phyloP scores from a whole-genome alignment of 2,113 vertebrate genomes.

The Ictidomys tridecemlineatus region DNA sequence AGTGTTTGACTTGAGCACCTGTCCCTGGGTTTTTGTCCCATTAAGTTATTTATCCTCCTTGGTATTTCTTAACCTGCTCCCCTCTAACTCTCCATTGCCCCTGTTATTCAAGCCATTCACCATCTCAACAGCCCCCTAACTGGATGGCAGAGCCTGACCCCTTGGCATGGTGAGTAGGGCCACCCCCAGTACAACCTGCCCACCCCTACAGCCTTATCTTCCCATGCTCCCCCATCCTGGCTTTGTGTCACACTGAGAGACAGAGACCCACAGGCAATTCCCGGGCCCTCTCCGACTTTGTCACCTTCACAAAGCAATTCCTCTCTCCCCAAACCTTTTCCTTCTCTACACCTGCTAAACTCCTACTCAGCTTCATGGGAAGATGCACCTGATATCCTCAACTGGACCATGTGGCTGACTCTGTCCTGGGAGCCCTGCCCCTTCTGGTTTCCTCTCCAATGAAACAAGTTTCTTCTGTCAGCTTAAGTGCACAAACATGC shows the following conservation, averaged over 20 bases:
- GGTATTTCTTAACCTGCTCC: neutral
- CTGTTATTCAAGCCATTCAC: neutral
- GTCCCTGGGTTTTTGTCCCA: neutral
- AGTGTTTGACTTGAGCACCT: neutral
- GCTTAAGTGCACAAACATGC: neutral
- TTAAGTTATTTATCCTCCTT: neutral
- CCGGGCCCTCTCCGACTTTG: neutral
- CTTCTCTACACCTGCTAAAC: neutral
- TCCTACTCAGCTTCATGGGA: neutral
- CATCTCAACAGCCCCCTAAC: neutral
- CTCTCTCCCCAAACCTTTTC: neutral
- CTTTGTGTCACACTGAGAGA: neutral
- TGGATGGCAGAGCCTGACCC: neutral
- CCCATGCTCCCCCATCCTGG: neutral
- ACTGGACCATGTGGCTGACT: neutral
- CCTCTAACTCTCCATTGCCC: neutral
- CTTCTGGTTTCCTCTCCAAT: neutral
- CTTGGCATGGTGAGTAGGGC: neutral
- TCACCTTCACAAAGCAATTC: too few species aligned
- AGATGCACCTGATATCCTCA: neutral
- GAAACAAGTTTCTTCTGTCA: neutral
- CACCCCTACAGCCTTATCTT: neutral
- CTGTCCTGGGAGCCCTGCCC: neutral
- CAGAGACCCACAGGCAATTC: too few species aligned
- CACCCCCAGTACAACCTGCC: too few species aligned